Percentiles rank a stretch among this genome's conserved stretches.
These are phyloP conservation scores for Ericerus pela DNA, from an alignment of 1,140 invertebrate genomes.

Conservation along the genomic window DNA sequence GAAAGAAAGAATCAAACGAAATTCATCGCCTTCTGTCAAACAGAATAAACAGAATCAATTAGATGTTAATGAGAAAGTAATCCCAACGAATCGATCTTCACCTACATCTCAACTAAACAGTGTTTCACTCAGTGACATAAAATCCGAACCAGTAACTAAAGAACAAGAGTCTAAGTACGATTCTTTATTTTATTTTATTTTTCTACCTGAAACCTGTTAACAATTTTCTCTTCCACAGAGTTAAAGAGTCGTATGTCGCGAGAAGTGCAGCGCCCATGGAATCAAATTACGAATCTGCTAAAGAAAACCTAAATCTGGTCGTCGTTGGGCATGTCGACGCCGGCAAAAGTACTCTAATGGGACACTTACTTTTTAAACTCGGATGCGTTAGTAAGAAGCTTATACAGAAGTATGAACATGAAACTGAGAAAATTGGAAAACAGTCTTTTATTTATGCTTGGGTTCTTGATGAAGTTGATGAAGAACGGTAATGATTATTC, in stretches of 20 bases:
- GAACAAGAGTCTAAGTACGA: no score
- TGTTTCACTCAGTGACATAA: no score
- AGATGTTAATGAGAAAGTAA: no score
- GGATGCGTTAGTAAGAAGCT: conserved; percentile 78
- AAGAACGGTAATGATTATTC: conserved; percentile 58
- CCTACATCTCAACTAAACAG: no score
- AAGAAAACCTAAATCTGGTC: conserved; percentile 82
- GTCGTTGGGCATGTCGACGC: conserved; percentile 98
- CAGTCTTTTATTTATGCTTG: conserved; percentile 97
- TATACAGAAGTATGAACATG: conserved; percentile 96
- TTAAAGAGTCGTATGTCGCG: conserved; percentile 31
- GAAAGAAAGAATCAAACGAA: no score
- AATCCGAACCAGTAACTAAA: no score
- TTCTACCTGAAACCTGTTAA: no score
- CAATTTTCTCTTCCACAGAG: neutral
- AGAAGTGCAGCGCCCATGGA: conserved; percentile 40
- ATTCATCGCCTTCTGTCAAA: no score
- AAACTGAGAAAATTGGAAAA: conserved; percentile 94
- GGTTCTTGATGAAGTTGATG: conserved; percentile 97
- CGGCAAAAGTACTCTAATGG: conserved; percentile 96
- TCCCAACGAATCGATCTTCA: no score
- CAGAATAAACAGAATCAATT: no score
- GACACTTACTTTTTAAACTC: conserved; percentile 76
- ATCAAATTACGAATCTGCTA: conserved; percentile 31
- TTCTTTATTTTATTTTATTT: no score